Base-by-base conservation (phyloP, 2,797 vertebrate species). In the Pangasius krempfi region DNA sequence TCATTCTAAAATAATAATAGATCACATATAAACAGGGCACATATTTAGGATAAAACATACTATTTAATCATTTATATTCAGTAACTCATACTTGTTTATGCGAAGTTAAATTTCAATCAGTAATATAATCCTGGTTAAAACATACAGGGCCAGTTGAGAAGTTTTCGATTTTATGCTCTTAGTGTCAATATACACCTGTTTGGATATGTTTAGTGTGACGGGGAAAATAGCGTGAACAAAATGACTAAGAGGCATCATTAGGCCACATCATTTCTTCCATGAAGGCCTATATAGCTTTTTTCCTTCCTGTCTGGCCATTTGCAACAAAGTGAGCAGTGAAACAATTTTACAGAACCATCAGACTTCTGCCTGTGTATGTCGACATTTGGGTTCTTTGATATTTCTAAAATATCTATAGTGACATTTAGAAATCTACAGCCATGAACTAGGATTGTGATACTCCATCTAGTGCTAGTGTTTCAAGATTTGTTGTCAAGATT, bases 221-320 rank as follows among this genome's bases (percentile, higher is more conserved):
- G 80, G 56, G 56, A 27, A 79, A 81, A 82, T 14, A 62, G 9
- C 9, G 6, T 44, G 33, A 62, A 44, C 56, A 2, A 8, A 62
- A 82, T 82, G 80, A 82, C 12, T 82, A 62, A 60, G 79, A 82
- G 2, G 6, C 54, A 60, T 90, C 75, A 81, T 89, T 81, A 88
- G 73, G 33, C 44, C 87, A 72, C 76, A 78, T 87, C 72, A 85
- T 90, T 85, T 81, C 82, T 88, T 88, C 88, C 89, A 88, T 80
- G 68, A 52, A 83, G 85, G 85, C 14, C 84, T 83, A 70, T 37
- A 60, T 60, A 84, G 37, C 87, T 76, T 78, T 81, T 47, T 70
- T 87, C 86, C 78, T 85, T 75, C 72, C 87, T 78, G 81, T 81
- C 79, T 81, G 79, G 54, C 18, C 87, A 68, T 80, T 76, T 89